A percentile compares a stretch with the other conserved stretches of the same genome.
Evolutionary conservation across 2,797 vertebrate species (phyloP).

Genomic region (Phrynocephalus forsythii): DNA sequence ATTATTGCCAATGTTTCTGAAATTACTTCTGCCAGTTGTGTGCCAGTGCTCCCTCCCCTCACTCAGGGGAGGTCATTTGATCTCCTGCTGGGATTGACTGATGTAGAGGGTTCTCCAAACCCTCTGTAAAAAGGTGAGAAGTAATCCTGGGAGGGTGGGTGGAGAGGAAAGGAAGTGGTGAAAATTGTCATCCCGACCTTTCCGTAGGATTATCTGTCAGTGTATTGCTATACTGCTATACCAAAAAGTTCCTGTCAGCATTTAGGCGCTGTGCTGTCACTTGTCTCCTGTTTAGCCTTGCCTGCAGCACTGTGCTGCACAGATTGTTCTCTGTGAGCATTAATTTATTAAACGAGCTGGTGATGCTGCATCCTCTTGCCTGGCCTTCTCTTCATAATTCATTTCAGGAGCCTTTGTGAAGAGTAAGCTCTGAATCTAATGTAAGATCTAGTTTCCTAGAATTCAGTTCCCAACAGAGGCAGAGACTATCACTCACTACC

Average conservation of each 20-base stretch:
- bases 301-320: not conserved
- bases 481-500: not conserved
- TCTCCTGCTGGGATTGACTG: too few relatives aligned
- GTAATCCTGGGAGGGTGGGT: not conserved
- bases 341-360: not conserved
- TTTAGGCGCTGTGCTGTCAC: not conserved
- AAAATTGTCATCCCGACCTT: not conserved
- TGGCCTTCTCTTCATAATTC: not conserved
- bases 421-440: not conserved
- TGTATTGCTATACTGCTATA: not conserved
- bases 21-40: too few relatives aligned
- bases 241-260: not conserved
- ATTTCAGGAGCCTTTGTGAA: not conserved
- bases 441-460: not conserved
- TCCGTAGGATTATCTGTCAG: not conserved
- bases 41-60: too few relatives aligned
- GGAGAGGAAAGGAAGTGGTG: not conserved
- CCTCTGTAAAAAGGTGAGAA: too few relatives aligned
- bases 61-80: too few relatives aligned
- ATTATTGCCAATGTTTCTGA: too few relatives aligned
- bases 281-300: not conserved
- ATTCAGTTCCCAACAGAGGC: not conserved
- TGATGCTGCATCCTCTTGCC: not conserved
- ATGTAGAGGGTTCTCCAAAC: too few relatives aligned
- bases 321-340: not conserved